Percentiles rank a stretch among this genome's conserved stretches.
phyloP scores from a whole-genome alignment of 2,888 invertebrate species.

The Sylvicola cinctus region DNA sequence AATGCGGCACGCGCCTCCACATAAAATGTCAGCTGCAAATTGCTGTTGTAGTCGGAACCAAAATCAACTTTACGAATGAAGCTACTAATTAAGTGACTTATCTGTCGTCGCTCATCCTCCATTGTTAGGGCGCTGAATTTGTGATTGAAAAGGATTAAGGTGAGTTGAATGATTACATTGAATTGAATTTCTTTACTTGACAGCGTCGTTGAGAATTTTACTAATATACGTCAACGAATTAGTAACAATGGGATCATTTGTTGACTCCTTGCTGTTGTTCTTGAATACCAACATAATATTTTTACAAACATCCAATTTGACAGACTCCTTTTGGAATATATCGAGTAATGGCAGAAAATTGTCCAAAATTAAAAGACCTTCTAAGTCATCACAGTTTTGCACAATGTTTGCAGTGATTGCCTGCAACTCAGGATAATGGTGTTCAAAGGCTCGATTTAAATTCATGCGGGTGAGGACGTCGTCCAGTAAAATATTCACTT shows the following conservation, averaged over 20 bases:
- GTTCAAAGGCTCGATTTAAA: conserved; percentile 55
- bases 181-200: conserved; percentile 43
- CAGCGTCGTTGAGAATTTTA: conserved; percentile 78
- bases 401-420: conserved; percentile 56
- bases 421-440: conserved; percentile 58
- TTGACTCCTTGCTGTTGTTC: conserved; percentile 26
- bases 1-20: conserved; percentile 82
- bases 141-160: conserved; percentile 4
- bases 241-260: conserved; percentile 66
- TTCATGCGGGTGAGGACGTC: conserved; percentile 72
- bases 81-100: conserved; percentile 61
- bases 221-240: conserved; percentile 77
- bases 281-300: conserved; percentile 47
- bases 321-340: conserved; percentile 66
- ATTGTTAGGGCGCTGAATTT: conserved; percentile 61
- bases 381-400: conserved; percentile 38
- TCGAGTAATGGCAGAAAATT: conserved; percentile 70
- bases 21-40: conserved; percentile 64
- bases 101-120: conserved; percentile 77
- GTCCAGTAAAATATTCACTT: conserved; percentile 65
- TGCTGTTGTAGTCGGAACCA: conserved; percentile 67
- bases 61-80: conserved; percentile 65
- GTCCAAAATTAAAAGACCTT: not conserved
- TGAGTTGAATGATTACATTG: conserved; percentile 2
- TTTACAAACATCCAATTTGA: conserved; percentile 68